phyloP scores from a whole-genome alignment of 2,113 vertebrate species.

The Sylvietta virens region DNA sequence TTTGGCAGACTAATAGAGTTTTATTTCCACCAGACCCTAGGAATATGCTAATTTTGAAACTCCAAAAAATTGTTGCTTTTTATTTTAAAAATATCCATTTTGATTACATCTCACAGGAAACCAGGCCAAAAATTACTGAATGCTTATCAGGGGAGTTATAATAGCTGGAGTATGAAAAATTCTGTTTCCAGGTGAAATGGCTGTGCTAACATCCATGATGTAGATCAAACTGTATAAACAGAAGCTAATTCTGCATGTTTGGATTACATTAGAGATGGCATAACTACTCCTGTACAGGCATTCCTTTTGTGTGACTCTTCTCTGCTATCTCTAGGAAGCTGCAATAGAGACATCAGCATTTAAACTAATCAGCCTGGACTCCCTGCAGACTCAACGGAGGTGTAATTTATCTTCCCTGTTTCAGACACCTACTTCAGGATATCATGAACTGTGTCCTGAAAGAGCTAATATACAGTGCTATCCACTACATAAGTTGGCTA shows the following conservation, averaged over 20 bases:
- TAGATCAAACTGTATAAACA: background rate
- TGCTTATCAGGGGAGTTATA: background rate
- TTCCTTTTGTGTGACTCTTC: background rate
- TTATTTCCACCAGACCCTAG: background rate
- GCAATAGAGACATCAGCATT: conserved; percentile 24
- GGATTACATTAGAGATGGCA: background rate
- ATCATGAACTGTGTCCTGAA: conserved; percentile 34
- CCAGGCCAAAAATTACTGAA: background rate
- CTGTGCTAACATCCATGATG: background rate
- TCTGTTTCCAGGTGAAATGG: background rate
- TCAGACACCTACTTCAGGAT: conserved; percentile 36
- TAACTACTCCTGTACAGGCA: background rate
- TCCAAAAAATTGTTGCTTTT: background rate
- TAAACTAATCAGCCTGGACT: conserved; percentile 12
- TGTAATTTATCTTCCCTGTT: conserved; percentile 23
- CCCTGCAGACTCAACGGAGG: background rate
- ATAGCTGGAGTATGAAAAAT: background rate
- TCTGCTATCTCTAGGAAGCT: background rate
- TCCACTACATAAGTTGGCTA: background rate
- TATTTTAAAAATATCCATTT: background rate
- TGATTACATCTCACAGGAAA: background rate
- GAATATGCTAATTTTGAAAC: background rate
- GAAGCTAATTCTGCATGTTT: background rate
- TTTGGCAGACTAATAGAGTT: background rate
- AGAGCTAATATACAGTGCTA: background rate